A percentile compares a stretch with the other conserved stretches of the same genome.
phyloP scores from a whole-genome alignment of 1,140 invertebrate genomes.

The Hylaeus volcanicus region DNA sequence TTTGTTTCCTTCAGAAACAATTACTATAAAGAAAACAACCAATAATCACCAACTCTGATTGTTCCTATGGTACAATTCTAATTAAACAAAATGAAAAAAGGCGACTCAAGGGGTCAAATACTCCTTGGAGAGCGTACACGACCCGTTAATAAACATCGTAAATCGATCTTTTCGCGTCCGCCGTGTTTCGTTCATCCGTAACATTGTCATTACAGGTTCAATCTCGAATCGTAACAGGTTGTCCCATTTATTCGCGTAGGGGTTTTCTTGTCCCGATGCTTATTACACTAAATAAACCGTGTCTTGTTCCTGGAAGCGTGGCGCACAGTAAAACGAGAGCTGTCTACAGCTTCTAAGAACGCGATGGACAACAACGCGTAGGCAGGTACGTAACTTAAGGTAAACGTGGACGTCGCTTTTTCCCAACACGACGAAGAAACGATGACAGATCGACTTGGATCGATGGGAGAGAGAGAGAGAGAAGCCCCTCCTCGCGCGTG shows the following conservation, averaged over 20 bases:
- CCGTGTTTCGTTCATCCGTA: too few species aligned
- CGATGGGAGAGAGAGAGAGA: conserved; percentile 33
- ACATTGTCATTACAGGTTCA: background rate
- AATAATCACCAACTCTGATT: too few species aligned
- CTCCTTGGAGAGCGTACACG: too few species aligned
- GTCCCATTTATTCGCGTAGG: too few species aligned
- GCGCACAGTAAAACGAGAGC: background rate
- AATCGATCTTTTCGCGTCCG: background rate
- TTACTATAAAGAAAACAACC: too few species aligned
- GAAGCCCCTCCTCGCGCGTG: background rate
- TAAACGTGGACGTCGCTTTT: conserved; percentile 38
- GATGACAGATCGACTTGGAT: conserved; percentile 54
- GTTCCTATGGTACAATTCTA: too few species aligned
- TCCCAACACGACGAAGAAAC: conserved; percentile 35
- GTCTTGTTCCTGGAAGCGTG: background rate
- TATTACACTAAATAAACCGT: background rate
- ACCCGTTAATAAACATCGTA: too few species aligned
- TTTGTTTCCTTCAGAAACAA: too few species aligned
- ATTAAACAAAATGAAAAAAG: too few species aligned
- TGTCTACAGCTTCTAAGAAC: background rate
- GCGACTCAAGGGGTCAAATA: too few species aligned
- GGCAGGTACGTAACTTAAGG: conserved; percentile 15
- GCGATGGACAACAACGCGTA: conserved; percentile 4
- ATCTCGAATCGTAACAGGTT: background rate
- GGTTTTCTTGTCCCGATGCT: background rate